A percentile compares a stretch with the other conserved stretches of the same genome.
These are phyloP conservation scores for Cheirogaleus medius DNA, from an alignment of 2,113 vertebrate species.

Conservation along the genomic window DNA sequence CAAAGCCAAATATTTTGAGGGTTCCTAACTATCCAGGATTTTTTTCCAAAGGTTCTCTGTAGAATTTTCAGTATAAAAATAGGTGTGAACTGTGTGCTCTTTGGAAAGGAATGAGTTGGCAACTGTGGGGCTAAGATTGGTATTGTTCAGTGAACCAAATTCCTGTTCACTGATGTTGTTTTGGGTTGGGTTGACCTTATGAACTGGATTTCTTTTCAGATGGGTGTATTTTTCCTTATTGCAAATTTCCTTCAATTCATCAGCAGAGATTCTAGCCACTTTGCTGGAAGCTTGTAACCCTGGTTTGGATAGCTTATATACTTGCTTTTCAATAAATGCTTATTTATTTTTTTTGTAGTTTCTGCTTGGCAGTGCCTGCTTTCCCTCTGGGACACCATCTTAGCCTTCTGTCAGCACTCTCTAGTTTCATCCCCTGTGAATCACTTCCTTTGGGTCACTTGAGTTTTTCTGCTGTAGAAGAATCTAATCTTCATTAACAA, in stretches of 20 bases:
- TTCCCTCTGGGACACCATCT: background rate
- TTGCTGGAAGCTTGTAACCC: constrained; percentile 76
- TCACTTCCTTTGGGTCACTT: constrained; percentile 14
- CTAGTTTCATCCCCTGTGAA: background rate
- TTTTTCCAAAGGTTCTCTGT: constrained; percentile 35
- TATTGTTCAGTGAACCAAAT: constrained; percentile 84
- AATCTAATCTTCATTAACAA: background rate
- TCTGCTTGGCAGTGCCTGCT: background rate
- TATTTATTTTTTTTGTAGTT: background rate
- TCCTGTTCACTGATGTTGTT: constrained; percentile 83
- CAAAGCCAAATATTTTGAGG: constrained; percentile 12
- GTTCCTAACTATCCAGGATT: background rate
- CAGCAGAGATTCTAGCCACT: constrained; percentile 80
- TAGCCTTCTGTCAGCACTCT: constrained; percentile 3
- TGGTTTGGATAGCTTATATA: constrained; percentile 70
- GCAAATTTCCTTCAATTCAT: constrained; percentile 89
- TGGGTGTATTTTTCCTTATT: constrained; percentile 87
- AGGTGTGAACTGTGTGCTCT: constrained; percentile 65
- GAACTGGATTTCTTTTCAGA: constrained; percentile 82
- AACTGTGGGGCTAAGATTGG: constrained; percentile 68
- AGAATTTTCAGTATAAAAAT: constrained; percentile 69
- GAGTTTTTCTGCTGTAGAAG: constrained; percentile 9
- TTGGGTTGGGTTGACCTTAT: constrained; percentile 81
- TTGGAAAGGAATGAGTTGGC: constrained; percentile 72
- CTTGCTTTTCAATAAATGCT: constrained; percentile 25